These are phyloP conservation scores for Drosophila guanche DNA, from an alignment of 1,140 invertebrate genomes.

Conservation along the genomic window DNA sequence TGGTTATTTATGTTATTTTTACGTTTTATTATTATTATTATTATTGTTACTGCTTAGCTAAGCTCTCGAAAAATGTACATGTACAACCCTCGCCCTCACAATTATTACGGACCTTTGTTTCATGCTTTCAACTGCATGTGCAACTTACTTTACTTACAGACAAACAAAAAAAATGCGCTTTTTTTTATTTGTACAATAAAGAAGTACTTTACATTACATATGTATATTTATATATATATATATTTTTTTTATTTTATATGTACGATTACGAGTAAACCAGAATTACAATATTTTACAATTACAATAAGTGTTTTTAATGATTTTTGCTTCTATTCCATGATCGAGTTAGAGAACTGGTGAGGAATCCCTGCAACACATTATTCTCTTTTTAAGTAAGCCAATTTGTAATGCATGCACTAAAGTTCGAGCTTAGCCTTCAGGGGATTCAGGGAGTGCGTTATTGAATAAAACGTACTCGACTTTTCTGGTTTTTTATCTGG, in stretches of 20 bases:
- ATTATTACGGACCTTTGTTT: conserved; percentile 38
- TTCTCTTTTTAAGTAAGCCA: conserved; percentile 14
- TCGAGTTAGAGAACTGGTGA: conserved; percentile 18
- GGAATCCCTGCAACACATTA: conserved; percentile 21
- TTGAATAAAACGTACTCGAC: conserved; percentile 18
- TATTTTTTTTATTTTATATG: conserved; percentile 37
- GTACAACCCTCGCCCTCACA: conserved; percentile 46
- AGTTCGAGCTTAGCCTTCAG: conserved; percentile 47
- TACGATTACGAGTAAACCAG: conserved; percentile 27
- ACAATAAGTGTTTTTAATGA: conserved; percentile 54
- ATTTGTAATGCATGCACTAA: conserved; percentile 25
- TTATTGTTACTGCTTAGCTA: conserved; percentile 35
- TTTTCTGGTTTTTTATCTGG: conserved; percentile 13
- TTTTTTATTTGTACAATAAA: conserved; percentile 72
- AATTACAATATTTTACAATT: conserved; percentile 68
- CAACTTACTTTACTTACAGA: conserved; percentile 34
- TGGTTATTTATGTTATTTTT: conserved; percentile 30
- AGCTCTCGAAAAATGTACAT: conserved; percentile 40
- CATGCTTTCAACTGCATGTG: conserved; percentile 27
- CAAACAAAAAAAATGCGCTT: conserved; percentile 74
- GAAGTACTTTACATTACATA: conserved; percentile 76
- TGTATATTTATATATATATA: conserved; percentile 39
- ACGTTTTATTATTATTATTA: conserved; percentile 43
- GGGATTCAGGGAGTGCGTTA: conserved; percentile 30
- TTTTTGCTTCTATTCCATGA: conserved; percentile 20